These are phyloP conservation scores for Chloroceryle inda DNA, from an alignment of 2,797 vertebrate genomes.

Conservation along the genomic window DNA sequence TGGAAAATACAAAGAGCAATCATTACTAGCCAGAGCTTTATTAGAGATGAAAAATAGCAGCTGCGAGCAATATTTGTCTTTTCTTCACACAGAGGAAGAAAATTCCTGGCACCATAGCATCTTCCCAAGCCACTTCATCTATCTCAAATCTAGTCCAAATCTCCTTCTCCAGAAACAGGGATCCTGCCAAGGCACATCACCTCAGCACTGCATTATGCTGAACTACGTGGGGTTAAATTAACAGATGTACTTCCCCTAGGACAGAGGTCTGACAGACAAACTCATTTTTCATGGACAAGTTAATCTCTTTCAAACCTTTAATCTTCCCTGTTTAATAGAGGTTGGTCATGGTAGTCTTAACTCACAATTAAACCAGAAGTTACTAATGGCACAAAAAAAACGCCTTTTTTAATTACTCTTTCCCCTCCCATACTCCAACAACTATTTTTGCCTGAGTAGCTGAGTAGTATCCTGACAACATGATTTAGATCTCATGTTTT, in stretches of 20 bases:
- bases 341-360: not conserved
- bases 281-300: not conserved
- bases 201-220: not conserved
- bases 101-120: not conserved
- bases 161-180: not conserved
- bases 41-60: slow-evolving; percentile 14
- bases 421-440: not conserved
- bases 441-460: not conserved
- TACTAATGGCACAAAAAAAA: not conserved
- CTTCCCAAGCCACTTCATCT: not conserved
- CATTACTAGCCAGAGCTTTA: not conserved
- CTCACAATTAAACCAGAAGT: not conserved
- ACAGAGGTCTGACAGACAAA: not conserved
- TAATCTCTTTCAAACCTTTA: slow-evolving; percentile 13
- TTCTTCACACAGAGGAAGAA: not conserved
- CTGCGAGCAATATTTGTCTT: slow-evolving; percentile 12
- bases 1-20: not conserved
- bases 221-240: not conserved
- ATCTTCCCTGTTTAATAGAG: not conserved
- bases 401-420: not conserved
- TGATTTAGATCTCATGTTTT: not conserved
- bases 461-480: not conserved
- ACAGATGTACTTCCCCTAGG: not conserved
- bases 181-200: not conserved
- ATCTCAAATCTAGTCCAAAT: not conserved